Evolutionary conservation across 2,113 vertebrate species (phyloP).

Genomic region (Sylvicapra grimmia): DNA sequence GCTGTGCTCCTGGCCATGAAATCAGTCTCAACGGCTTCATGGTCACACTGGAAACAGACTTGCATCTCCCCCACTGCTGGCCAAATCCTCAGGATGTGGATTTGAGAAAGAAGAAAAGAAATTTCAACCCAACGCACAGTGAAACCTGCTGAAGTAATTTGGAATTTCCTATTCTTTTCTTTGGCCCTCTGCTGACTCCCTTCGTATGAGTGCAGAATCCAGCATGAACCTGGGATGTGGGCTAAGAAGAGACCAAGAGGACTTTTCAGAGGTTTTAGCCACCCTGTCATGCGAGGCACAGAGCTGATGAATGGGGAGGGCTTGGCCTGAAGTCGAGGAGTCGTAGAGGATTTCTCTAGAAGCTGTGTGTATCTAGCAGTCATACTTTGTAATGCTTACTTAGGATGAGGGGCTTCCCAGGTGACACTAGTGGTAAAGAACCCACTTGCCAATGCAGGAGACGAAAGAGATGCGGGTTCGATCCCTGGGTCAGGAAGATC

Average conservation of each 20-base stretch:
- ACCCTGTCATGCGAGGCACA: neutral
- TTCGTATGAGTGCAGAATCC: neutral
- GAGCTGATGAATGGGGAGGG: neutral
- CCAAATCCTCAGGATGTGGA: neutral
- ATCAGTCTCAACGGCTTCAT: neutral
- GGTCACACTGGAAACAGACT: neutral
- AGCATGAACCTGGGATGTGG: neutral
- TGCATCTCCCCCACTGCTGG: neutral
- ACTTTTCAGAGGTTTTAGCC: neutral
- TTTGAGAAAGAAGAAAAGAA: conserved; percentile 22
- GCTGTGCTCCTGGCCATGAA: neutral
- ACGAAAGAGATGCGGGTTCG: fast-evolving
- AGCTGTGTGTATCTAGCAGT: neutral
- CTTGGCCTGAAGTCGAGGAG: neutral
- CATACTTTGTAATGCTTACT: neutral
- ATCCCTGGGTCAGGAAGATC: neutral
- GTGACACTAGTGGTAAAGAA: neutral
- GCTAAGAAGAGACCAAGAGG: neutral
- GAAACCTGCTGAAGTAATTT: neutral
- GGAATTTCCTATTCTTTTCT: neutral
- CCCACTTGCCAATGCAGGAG: neutral
- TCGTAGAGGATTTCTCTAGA: neutral
- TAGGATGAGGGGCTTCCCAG: neutral
- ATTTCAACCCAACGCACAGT: neutral
- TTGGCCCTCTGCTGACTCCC: neutral